phyloP scores from a whole-genome alignment of 2,888 invertebrate genomes.

The Acheta domesticus region DNA sequence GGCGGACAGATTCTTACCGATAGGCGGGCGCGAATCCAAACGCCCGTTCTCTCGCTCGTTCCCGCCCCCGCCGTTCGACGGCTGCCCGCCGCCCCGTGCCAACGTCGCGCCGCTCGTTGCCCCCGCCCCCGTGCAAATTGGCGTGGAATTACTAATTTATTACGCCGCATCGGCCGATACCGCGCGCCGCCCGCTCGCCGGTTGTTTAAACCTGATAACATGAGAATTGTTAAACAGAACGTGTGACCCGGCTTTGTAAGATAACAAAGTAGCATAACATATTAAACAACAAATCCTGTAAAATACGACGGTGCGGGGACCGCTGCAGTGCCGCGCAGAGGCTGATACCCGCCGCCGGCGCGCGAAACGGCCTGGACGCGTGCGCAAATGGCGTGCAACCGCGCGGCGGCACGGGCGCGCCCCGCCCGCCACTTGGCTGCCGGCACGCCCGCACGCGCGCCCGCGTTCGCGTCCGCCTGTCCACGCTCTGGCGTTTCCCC shows the following conservation, averaged over 20 bases:
- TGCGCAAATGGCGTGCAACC: no score
- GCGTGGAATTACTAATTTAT: slow-evolving; percentile 18
- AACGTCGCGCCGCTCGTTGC: no score
- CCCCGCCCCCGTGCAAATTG: not conserved
- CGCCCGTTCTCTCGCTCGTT: no score
- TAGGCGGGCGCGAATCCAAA: no score
- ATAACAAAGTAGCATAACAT: slow-evolving; percentile 18
- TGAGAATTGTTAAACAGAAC: slow-evolving; percentile 18
- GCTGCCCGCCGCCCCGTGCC: no score
- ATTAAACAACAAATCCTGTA: slow-evolving; percentile 18
- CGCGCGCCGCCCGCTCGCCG: not conserved
- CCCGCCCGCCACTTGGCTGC: no score
- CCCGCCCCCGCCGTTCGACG: no score
- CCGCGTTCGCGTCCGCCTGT: no score
- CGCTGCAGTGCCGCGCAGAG: not conserved
- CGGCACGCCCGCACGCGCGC: no score
- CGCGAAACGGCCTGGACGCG: not conserved
- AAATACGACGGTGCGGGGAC: not conserved
- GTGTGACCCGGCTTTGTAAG: slow-evolving; percentile 18
- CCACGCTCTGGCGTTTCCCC: no score
- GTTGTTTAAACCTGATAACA: slow-evolving; percentile 18
- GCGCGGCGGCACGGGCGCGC: no score
- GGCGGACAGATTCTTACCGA: not conserved
- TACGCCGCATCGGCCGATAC: slow-evolving; percentile 18
- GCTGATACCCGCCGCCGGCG: not conserved